Evolutionary conservation across 1,140 invertebrate genomes (phyloP).

Genomic region (Leptinotarsa undecemlineata): DNA sequence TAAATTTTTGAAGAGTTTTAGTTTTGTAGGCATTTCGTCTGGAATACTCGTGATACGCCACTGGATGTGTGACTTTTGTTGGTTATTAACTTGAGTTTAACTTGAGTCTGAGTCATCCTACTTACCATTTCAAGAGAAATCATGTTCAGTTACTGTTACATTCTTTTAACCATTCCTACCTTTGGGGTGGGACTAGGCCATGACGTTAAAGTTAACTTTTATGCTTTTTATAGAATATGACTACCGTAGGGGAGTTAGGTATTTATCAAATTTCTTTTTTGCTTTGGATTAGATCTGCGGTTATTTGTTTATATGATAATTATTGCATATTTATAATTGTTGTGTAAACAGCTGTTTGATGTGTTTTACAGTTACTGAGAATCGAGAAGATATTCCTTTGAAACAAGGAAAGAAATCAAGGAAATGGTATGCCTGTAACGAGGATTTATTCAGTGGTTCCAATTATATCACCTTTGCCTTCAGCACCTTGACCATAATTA

Average conservation of each 20-base stretch:
- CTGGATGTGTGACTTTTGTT: background rate
- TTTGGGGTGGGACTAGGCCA: background rate
- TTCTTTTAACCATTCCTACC: background rate
- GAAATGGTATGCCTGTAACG: conserved; percentile 43
- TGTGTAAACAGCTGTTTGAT: background rate
- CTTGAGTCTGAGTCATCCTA: no score
- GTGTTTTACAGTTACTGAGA: conserved; percentile 25
- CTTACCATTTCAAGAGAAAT: background rate
- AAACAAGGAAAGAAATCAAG: conserved; percentile 49
- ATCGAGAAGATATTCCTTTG: conserved; percentile 61
- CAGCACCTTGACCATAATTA: conserved; percentile 62
- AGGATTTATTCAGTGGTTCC: conserved; percentile 54
- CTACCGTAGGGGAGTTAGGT: background rate
- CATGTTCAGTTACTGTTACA: background rate
- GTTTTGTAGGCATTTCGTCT: no score
- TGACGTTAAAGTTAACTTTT: background rate
- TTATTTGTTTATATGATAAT: background rate
- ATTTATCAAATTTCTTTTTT: background rate
- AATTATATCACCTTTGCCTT: conserved; percentile 58
- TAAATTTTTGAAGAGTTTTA: no score
- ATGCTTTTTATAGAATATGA: background rate
- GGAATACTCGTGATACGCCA: background rate
- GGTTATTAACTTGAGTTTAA: no score
- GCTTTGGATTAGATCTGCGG: no score
- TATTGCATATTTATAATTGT: background rate